Conservation (phyloP, 2,888 invertebrate species). For the Ommatoiulus sabulosus region DNA sequence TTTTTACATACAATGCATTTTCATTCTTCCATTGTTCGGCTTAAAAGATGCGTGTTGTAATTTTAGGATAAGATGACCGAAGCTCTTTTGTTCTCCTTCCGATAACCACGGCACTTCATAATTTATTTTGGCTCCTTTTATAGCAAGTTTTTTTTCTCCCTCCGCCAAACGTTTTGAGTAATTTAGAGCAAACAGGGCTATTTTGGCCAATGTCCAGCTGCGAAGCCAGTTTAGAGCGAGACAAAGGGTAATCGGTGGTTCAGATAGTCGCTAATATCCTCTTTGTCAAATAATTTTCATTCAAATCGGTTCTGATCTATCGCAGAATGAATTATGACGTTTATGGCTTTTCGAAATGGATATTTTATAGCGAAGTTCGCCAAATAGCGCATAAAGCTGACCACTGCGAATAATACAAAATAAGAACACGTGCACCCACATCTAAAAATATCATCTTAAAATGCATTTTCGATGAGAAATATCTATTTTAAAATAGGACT, state of each 20-base stretch:
- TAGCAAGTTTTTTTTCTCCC: background rate
- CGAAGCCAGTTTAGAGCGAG: background rate
- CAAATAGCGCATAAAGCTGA: too few species aligned
- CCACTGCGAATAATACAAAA: too few species aligned
- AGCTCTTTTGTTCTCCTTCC: slow-evolving; percentile 12
- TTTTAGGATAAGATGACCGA: background rate
- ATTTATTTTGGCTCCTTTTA: background rate
- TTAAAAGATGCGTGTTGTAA: too few species aligned
- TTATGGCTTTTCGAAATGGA: background rate
- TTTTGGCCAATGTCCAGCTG: background rate
- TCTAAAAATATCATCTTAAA: too few species aligned
- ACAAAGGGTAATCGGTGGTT: background rate
- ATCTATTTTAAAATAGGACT: too few species aligned
- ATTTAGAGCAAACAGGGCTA: background rate
- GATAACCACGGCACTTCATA: slow-evolving; percentile 24
- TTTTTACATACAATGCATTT: too few species aligned
- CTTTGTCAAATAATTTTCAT: background rate
- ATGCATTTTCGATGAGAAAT: too few species aligned
- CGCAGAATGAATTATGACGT: background rate
- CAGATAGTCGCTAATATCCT: slow-evolving; percentile 3
- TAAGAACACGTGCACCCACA: too few species aligned
- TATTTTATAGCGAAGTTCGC: too few species aligned
- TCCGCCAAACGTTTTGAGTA: background rate
- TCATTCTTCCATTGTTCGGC: too few species aligned
- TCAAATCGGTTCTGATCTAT: background rate